phyloP scores from a whole-genome alignment of 2,888 invertebrate genomes.

The Dasypolia templi region DNA sequence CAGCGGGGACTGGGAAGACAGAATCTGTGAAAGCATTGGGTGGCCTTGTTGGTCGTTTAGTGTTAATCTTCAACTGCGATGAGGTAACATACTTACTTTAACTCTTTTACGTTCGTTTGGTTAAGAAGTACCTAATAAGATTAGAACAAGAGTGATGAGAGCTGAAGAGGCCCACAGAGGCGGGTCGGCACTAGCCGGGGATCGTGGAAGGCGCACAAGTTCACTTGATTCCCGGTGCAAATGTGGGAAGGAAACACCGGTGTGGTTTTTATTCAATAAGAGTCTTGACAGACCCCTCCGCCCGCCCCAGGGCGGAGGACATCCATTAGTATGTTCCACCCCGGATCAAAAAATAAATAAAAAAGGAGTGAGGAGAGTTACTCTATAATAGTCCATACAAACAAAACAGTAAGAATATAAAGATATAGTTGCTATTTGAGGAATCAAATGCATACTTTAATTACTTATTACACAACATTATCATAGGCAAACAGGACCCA shows the following conservation, averaged over 20 bases:
- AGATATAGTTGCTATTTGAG: not conserved
- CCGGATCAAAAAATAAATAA: too few relatives aligned
- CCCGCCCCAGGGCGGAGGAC: too few relatives aligned
- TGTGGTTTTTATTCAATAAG: too few relatives aligned
- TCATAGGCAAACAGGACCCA: constrained; percentile 17
- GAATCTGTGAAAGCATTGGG: constrained; percentile 99
- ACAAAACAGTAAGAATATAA: not conserved
- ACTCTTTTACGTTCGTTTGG: not conserved
- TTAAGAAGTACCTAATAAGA: not conserved
- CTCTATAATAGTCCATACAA: not conserved
- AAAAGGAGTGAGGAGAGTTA: too few relatives aligned
- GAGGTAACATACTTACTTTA: constrained; percentile 90
- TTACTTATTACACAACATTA: constrained; percentile 12
- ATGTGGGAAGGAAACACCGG: too few relatives aligned
- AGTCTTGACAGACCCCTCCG: too few relatives aligned
- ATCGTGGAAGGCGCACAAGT: too few relatives aligned
- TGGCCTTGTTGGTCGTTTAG: constrained; percentile 96
- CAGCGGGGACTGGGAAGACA: constrained; percentile 99
- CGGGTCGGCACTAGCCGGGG: too few relatives aligned
- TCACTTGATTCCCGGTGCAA: too few relatives aligned
- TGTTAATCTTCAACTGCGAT: constrained; percentile 99
- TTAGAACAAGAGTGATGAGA: not conserved
- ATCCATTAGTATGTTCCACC: too few relatives aligned
- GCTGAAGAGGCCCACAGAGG: too few relatives aligned
- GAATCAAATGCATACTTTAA: constrained; percentile 11